These are phyloP conservation scores for Ligdia adustata DNA, from an alignment of 2,888 invertebrate species.

Conservation along the genomic window DNA sequence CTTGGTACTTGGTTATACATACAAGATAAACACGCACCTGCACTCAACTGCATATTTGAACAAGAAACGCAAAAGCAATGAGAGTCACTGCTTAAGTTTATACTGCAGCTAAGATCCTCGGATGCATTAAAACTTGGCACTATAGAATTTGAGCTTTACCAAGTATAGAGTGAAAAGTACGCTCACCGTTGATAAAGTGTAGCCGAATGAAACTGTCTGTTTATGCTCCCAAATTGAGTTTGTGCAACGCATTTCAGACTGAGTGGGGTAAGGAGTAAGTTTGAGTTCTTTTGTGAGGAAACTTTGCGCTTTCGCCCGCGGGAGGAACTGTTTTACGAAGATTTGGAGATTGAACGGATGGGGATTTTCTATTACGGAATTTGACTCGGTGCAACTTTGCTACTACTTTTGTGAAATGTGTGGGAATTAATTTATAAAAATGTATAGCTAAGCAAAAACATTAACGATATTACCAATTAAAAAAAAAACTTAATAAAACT, in stretches of 20 bases:
- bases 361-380: background rate
- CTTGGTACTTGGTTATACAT: no score
- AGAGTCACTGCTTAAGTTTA: constrained; percentile 9
- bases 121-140: constrained; percentile 62
- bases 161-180: constrained; percentile 45
- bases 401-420: no score
- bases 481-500: background rate
- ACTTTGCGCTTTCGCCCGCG: constrained; percentile 8
- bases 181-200: constrained; percentile 39
- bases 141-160: constrained; percentile 53
- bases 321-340: constrained; percentile 1
- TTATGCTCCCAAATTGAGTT: constrained; percentile 42
- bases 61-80: no score
- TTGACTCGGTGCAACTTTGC: no score
- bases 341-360: no score
- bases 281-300: constrained; percentile 18
- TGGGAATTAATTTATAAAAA: background rate
- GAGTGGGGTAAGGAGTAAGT: constrained; percentile 16
- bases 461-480: no score
- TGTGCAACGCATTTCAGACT: constrained; percentile 25
- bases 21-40: no score
- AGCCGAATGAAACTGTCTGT: constrained; percentile 38
- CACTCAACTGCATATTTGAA: no score
- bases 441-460: background rate
- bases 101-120: constrained; percentile 29